phyloP scores from a whole-genome alignment of 2,113 vertebrate species.

The Excalfactoria chinensis region DNA sequence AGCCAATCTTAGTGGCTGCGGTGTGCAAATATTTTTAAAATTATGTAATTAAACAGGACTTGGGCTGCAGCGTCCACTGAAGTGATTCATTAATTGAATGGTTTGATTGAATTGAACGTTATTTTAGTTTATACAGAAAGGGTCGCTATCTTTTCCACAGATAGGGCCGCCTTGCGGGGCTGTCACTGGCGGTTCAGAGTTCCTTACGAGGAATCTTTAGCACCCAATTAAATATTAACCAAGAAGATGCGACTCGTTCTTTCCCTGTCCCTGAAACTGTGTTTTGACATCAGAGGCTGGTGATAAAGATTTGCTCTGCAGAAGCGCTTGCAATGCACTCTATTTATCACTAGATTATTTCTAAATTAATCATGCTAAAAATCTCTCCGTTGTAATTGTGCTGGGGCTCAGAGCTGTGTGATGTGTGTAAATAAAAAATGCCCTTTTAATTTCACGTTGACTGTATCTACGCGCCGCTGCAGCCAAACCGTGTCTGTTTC shows the following conservation, averaged over 20 bases:
- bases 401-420: constrained; percentile 8
- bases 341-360: constrained; percentile 72
- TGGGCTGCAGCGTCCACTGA: constrained; percentile 75
- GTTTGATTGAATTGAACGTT: constrained; percentile 80
- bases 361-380: constrained; percentile 66
- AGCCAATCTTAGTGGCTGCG: constrained; percentile 77
- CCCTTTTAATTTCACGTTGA: constrained; percentile 69
- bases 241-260: constrained; percentile 62
- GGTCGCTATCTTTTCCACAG: constrained; percentile 61
- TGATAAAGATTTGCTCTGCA: constrained; percentile 54
- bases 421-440: constrained; percentile 66
- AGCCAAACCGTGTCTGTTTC: constrained; percentile 73
- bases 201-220: constrained; percentile 73
- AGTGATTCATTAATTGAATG: constrained; percentile 85
- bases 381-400: constrained; percentile 65
- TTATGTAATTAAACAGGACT: constrained; percentile 80
- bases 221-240: constrained; percentile 77
- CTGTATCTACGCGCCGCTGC: constrained; percentile 38
- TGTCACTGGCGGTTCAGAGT: constrained; percentile 67
- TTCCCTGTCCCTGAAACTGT: constrained; percentile 67
- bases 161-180: constrained; percentile 53
- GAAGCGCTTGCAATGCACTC: constrained; percentile 56
- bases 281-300: constrained; percentile 68
- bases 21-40: constrained; percentile 85
- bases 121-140: constrained; percentile 77